phyloP scores from a whole-genome alignment of 2,113 vertebrate species.

The Hymenochirus boettgeri region DNA sequence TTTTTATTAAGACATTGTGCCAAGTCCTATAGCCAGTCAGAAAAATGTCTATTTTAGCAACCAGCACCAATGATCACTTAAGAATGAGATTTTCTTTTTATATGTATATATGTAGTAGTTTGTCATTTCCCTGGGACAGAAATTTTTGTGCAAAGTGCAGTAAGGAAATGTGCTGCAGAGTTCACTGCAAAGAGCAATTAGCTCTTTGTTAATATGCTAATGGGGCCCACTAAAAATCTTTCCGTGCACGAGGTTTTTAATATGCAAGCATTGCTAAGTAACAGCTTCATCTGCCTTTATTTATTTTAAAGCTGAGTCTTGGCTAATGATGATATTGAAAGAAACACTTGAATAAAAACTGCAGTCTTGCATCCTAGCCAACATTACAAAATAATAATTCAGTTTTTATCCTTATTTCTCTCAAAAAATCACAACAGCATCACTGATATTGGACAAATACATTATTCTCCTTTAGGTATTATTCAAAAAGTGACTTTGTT shows the following conservation, averaged over 20 bases:
- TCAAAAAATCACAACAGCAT: no score
- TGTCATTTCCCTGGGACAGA: slow-evolving; percentile 52
- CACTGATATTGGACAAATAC: no score
- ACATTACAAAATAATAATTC: slow-evolving; percentile 39
- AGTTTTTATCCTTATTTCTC: no score
- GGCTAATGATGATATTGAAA: slow-evolving; percentile 65
- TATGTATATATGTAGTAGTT: slow-evolving; percentile 50
- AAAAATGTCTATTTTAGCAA: no score
- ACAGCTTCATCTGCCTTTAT: slow-evolving; percentile 67
- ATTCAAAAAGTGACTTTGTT: no score
- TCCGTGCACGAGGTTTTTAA: slow-evolving; percentile 59
- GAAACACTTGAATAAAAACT: slow-evolving; percentile 54
- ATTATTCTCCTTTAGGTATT: no score
- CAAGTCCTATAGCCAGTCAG: no score
- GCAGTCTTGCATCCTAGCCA: slow-evolving; percentile 58
- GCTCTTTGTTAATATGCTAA: slow-evolving; percentile 70
- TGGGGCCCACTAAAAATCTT: slow-evolving; percentile 62
- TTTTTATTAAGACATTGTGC: no score
- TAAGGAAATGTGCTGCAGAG: slow-evolving; percentile 66
- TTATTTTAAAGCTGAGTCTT: slow-evolving; percentile 67
- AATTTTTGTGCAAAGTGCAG: slow-evolving; percentile 56
- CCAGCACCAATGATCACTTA: no score
- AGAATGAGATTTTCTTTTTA: no score
- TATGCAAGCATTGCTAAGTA: slow-evolving; percentile 58
- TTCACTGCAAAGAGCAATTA: slow-evolving; percentile 66